A percentile compares a stretch with the other conserved stretches of the same genome.
These are phyloP conservation scores for Anableps anableps DNA, from an alignment of 2,797 vertebrate genomes.

Conservation along the genomic window DNA sequence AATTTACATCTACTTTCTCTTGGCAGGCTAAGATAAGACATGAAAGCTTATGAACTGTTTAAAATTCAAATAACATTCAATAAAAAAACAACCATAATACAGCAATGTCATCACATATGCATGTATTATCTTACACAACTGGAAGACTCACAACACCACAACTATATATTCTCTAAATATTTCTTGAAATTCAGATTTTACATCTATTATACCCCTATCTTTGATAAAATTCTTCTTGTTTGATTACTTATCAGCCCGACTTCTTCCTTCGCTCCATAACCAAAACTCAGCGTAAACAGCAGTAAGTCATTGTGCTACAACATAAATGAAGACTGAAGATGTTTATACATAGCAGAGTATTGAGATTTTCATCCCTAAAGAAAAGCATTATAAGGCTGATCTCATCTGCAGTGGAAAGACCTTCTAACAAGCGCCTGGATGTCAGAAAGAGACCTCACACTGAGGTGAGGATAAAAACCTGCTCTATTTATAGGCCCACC, in stretches of 20 bases:
- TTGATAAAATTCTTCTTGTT: background rate
- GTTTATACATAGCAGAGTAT: background rate
- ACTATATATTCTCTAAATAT: background rate
- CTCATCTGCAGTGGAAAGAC: conserved; percentile 18
- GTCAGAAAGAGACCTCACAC: conserved; percentile 52
- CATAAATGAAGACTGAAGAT: background rate
- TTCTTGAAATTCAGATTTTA: background rate
- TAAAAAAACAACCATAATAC: no score
- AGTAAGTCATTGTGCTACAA: background rate
- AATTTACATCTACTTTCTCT: background rate
- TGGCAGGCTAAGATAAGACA: background rate
- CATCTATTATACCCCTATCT: no score
- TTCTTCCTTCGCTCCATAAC: background rate
- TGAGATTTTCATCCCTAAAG: conserved; percentile 9
- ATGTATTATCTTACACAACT: background rate
- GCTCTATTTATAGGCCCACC: conserved; percentile 63
- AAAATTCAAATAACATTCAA: background rate
- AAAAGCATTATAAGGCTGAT: background rate
- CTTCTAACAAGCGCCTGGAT: conserved; percentile 46
- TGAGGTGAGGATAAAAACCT: conserved; percentile 36
- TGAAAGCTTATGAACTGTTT: background rate
- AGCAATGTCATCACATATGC: background rate
- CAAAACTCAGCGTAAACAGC: background rate
- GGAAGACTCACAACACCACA: background rate
- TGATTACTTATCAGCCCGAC: background rate